phyloP scores from a whole-genome alignment of 2,797 vertebrate genomes.

The Novumbra hubbsi region DNA sequence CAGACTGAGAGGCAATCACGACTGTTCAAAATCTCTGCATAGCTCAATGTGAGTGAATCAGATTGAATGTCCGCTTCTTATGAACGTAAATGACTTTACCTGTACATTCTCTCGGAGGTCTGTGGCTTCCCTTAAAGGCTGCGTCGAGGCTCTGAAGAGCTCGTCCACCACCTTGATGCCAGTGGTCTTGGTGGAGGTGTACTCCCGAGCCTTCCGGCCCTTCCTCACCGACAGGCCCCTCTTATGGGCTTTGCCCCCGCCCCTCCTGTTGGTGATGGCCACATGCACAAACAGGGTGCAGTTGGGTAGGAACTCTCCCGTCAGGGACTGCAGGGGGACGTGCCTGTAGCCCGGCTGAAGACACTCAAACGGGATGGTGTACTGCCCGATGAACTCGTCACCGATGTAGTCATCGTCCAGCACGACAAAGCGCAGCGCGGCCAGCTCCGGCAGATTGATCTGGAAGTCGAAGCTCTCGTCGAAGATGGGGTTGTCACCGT shows the following conservation, averaged over 20 bases:
- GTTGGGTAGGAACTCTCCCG: constrained; percentile 85
- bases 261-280: constrained; percentile 88
- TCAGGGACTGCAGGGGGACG: constrained; percentile 85
- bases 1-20: not conserved
- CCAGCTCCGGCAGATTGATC: constrained; percentile 89
- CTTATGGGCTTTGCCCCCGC: constrained; percentile 84
- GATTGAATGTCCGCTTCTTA: not conserved
- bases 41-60: not conserved
- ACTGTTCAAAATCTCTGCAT: not conserved
- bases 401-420: constrained; percentile 92
- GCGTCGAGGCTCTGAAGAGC: constrained; percentile 87
- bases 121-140: constrained; percentile 88
- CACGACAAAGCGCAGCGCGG: constrained; percentile 86
- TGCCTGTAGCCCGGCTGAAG: constrained; percentile 90
- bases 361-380: constrained; percentile 93
- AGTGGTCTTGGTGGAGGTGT: constrained; percentile 88
- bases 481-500: constrained; percentile 89
- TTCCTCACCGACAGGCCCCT: constrained; percentile 86
- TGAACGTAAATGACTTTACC: constrained; percentile 67
- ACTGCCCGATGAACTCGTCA: constrained; percentile 93
- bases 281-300: constrained; percentile 88
- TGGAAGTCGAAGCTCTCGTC: constrained; percentile 94
- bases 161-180: constrained; percentile 92
- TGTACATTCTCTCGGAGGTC: constrained; percentile 92
- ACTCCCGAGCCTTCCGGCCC: constrained; percentile 84